A percentile compares a stretch with the other conserved stretches of the same genome.
Conservation (phyloP, 2,888 invertebrate genomes). For the Nomada goodeniana region DNA sequence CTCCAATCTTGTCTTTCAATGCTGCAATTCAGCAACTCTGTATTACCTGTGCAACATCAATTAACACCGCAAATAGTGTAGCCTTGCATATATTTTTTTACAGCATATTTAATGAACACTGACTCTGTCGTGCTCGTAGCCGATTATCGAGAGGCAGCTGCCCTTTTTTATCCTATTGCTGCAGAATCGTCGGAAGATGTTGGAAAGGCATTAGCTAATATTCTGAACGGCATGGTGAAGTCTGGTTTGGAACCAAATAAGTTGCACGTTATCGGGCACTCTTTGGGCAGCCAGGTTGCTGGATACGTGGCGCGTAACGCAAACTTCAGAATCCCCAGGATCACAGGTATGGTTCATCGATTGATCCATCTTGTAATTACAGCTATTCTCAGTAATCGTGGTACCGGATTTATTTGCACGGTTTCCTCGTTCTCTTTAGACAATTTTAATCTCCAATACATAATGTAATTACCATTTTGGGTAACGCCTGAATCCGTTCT, state of each 20-base stretch:
- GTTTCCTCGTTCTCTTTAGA: no score
- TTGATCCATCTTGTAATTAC: no score
- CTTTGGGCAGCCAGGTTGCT: conserved; percentile 78
- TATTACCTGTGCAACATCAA: no score
- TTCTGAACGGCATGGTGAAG: conserved; percentile 68
- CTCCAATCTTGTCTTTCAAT: no score
- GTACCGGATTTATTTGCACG: neutral
- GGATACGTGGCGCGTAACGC: conserved; percentile 68
- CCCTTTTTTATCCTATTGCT: neutral
- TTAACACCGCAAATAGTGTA: neutral
- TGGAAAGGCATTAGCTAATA: conserved; percentile 67
- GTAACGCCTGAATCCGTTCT: no score
- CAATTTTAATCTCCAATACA: no score
- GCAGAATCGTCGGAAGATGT: conserved; percentile 67
- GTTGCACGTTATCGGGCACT: conserved; percentile 77
- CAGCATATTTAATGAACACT: conserved; percentile 81
- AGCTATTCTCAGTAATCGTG: no score
- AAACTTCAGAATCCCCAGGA: conserved; percentile 66
- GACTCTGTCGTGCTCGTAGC: conserved; percentile 84
- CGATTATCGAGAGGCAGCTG: conserved; percentile 84
- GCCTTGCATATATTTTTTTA: neutral
- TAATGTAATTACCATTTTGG: no score
- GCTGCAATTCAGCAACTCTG: no score
- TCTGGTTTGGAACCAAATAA: conserved; percentile 61
- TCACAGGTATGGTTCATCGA: conserved; percentile 68